phyloP scores from a whole-genome alignment of 2,888 invertebrate genomes.

The Cybosia mesomella region DNA sequence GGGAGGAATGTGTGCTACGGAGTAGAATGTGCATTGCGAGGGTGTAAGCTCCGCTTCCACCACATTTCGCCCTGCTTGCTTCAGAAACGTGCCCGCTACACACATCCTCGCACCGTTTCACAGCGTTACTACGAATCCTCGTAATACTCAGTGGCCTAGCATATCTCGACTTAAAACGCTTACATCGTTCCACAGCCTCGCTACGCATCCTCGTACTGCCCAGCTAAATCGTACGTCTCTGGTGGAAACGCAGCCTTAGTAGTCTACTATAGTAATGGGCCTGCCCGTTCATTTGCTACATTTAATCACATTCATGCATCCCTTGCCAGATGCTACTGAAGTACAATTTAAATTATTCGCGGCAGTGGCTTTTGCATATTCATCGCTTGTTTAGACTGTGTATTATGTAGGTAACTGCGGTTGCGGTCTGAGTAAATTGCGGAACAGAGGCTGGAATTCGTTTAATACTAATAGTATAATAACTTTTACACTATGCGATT shows the following conservation, averaged over 20 bases:
- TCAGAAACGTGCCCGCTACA: no score
- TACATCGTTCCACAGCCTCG: no score
- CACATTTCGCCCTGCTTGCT: no score
- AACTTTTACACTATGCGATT: neutral
- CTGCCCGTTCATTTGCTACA: conserved; percentile 2
- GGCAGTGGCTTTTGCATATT: conserved; percentile 14
- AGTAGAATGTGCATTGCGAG: no score
- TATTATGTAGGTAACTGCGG: neutral
- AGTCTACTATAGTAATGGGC: neutral
- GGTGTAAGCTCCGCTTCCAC: no score
- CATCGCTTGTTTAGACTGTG: conserved; percentile 14
- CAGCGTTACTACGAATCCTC: no score
- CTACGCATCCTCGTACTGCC: no score
- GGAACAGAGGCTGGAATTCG: neutral
- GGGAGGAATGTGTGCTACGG: no score
- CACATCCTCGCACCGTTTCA: no score
- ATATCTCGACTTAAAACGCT: no score
- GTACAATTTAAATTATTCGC: conserved; percentile 19
- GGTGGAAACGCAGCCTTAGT: neutral
- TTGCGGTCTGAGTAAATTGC: conserved; percentile 4
- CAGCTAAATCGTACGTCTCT: no score
- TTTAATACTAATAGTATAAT: neutral
- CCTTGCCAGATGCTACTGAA: conserved; percentile 19
- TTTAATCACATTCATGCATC: conserved; percentile 19
- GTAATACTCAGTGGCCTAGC: no score